Percentiles rank a stretch among this genome's conserved stretches.
phyloP scores from a whole-genome alignment of 2,113 vertebrate genomes.

The Corvus moneduloides region DNA sequence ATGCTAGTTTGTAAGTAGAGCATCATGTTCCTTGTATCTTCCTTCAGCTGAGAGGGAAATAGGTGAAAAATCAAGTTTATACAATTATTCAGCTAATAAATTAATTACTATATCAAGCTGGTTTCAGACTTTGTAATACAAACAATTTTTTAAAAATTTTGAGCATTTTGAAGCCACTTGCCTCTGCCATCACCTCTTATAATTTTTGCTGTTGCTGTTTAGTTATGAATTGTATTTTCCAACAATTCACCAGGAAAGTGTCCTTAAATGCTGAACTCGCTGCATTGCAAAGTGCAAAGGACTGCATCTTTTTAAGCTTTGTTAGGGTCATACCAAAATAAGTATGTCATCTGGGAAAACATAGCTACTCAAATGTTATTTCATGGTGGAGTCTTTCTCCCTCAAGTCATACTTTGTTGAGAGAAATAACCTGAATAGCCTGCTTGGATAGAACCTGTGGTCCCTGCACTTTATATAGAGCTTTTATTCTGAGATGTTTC shows the following conservation, averaged over 20 bases:
- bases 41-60: background rate
- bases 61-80: background rate
- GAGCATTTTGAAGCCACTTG: background rate
- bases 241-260: background rate
- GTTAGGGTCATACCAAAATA: background rate
- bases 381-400: background rate
- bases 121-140: background rate
- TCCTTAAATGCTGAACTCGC: background rate
- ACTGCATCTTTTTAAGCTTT: background rate
- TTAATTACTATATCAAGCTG: background rate
- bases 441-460: background rate
- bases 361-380: background rate
- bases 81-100: background rate
- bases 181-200: background rate
- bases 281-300: background rate
- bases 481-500: background rate
- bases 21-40: background rate
- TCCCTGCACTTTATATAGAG: background rate
- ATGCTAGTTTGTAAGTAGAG: background rate
- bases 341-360: background rate
- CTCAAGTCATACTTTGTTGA: background rate
- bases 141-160: background rate
- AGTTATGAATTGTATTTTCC: background rate
- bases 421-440: background rate
- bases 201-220: background rate